Evolutionary conservation across 53 echinoderm and acorn worm species (phyloP).

Genomic region (Mesocentrotus franciscanus): DNA sequence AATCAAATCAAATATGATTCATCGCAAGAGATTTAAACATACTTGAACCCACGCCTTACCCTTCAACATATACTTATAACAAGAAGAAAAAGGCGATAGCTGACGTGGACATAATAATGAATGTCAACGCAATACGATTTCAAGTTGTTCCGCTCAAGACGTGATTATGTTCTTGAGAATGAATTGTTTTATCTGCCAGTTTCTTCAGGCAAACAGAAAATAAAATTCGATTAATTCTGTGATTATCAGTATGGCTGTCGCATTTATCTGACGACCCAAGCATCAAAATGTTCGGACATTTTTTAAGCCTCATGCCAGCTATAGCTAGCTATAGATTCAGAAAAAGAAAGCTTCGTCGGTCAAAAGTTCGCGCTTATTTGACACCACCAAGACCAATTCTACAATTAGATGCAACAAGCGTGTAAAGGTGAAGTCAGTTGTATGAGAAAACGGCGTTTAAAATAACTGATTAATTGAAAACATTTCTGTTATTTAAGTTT

Average conservation of each 20-base stretch:
- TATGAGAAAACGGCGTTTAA: not conserved
- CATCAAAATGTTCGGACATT: slow-evolving; percentile 2
- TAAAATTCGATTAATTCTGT: not conserved
- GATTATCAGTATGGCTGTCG: slow-evolving; percentile 14
- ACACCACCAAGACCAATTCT: not conserved
- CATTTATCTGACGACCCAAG: not conserved
- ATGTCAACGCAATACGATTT: not conserved
- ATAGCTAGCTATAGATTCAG: not conserved
- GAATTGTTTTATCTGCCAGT: not conserved
- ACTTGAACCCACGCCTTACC: not conserved
- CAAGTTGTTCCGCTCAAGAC: not conserved
- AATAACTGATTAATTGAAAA: slow-evolving; percentile 35
- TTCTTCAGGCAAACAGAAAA: not conserved
- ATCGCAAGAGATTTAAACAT: not conserved
- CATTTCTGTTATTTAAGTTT: not conserved
- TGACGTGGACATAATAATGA: not conserved
- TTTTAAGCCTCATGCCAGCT: not conserved
- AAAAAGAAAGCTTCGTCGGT: not conserved
- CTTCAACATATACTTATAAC: not conserved
- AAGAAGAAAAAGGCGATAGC: not conserved
- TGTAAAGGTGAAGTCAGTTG: not conserved
- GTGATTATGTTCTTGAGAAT: not conserved
- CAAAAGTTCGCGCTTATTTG: slow-evolving; percentile 33
- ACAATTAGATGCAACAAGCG: slow-evolving; percentile 27
- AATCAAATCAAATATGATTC: not conserved